Evolutionary conservation across 2,113 vertebrate genomes (phyloP).

Genomic region (Dipodomys spectabilis): DNA sequence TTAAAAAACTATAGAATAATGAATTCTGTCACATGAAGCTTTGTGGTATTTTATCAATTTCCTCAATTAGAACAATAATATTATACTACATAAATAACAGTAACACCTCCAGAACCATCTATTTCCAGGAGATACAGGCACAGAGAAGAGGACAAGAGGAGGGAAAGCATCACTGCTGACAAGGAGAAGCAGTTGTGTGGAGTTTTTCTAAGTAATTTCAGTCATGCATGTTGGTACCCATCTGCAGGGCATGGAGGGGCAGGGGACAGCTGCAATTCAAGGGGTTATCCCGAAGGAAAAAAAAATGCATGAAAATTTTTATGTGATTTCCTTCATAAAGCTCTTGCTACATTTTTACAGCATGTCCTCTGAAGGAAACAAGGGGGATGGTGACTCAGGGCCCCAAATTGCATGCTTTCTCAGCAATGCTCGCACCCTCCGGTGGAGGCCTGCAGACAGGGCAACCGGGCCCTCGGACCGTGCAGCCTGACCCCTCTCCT

Average conservation of each 20-base stretch:
- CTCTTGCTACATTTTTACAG: too few relatives aligned
- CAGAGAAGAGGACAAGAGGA: constrained; percentile 49
- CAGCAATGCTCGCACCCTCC: too few relatives aligned
- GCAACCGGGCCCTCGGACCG: too few relatives aligned
- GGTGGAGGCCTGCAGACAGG: background rate
- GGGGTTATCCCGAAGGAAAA: too few relatives aligned
- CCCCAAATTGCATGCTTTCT: too few relatives aligned
- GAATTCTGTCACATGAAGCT: constrained; percentile 45
- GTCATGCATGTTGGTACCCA: constrained; percentile 45
- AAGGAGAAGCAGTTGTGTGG: background rate
- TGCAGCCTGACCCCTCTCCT: constrained; percentile 63
- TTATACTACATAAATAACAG: too few relatives aligned
- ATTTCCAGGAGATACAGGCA: constrained; percentile 35
- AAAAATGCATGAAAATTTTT: too few relatives aligned
- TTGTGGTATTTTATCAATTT: constrained; percentile 77
- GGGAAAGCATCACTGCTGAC: background rate
- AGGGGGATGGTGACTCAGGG: too few relatives aligned
- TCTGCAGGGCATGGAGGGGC: background rate
- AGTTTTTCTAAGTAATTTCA: constrained; percentile 22
- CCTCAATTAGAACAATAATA: constrained; percentile 60
- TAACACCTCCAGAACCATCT: constrained; percentile 57
- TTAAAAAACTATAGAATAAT: background rate
- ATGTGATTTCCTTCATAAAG: too few relatives aligned
- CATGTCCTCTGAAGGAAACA: background rate
- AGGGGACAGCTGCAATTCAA: background rate